Percentiles rank a stretch among this genome's conserved stretches.
These are phyloP conservation scores for Tyrannus savana DNA, from an alignment of 2,113 vertebrate genomes.

Conservation along the genomic window DNA sequence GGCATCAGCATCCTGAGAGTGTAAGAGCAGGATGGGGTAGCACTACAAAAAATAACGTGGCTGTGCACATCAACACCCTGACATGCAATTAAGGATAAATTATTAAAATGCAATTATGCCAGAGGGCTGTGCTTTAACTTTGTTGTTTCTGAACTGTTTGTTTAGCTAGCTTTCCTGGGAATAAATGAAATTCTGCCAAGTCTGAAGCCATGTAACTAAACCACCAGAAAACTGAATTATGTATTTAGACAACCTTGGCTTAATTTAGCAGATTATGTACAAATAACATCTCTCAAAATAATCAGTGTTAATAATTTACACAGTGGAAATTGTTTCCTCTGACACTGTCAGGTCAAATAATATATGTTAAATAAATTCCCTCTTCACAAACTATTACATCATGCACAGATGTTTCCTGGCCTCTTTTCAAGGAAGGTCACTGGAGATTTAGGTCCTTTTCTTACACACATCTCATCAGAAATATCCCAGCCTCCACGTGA, in stretches of 20 bases:
- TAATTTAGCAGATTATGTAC: neutral
- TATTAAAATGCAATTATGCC: neutral
- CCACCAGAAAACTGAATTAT: neutral
- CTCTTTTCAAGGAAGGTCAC: neutral
- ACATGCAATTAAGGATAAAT: neutral
- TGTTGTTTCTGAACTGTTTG: neutral
- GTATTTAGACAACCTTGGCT: neutral
- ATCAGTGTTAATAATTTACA: neutral
- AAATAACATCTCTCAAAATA: neutral
- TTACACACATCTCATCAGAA: neutral
- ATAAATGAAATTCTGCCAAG: neutral
- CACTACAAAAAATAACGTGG: neutral
- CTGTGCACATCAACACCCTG: neutral
- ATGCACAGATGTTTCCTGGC: slow-evolving; percentile 38
- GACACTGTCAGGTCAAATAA: neutral
- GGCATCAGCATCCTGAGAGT: neutral
- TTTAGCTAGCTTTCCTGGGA: neutral
- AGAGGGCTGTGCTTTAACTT: neutral
- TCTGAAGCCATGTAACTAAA: neutral
- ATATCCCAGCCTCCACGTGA: neutral
- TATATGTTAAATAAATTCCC: neutral
- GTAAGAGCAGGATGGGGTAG: neutral
- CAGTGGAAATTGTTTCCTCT: neutral
- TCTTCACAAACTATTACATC: neutral
- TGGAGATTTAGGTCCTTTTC: neutral